phyloP scores from a whole-genome alignment of 2,797 vertebrate genomes.

The Labroides dimidiatus region DNA sequence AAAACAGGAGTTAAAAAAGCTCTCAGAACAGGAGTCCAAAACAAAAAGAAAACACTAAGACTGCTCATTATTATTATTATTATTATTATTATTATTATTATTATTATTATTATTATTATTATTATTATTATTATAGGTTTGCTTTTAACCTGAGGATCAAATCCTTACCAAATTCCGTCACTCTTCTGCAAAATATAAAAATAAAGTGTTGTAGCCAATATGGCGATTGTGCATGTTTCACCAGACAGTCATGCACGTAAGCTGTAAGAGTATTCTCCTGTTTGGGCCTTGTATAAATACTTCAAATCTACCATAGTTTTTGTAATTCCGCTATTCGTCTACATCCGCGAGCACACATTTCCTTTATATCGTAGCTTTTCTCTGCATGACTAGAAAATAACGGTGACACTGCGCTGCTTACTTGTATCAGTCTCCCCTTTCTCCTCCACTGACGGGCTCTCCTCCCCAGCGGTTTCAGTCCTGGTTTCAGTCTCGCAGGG shows the following conservation, averaged over 20 bases:
- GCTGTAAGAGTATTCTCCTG: too few relatives aligned
- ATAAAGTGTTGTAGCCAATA: background rate
- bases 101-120: too few relatives aligned
- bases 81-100: too few relatives aligned
- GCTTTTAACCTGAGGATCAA: too few relatives aligned
- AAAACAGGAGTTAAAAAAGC: conserved; percentile 60
- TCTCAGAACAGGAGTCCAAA: conserved; percentile 16
- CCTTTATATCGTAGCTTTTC: background rate
- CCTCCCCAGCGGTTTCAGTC: conserved; percentile 86
- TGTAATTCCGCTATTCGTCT: background rate
- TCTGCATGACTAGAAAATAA: background rate
- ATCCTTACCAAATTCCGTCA: background rate
- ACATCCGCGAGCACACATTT: background rate
- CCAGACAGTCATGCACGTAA: background rate
- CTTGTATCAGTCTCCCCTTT: conserved; percentile 89
- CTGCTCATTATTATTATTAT: too few relatives aligned
- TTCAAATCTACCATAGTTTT: too few relatives aligned
- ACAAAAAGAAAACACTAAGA: conserved; percentile 5
- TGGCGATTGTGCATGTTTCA: background rate
- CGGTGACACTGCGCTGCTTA: conserved; percentile 80
- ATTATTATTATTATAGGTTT: too few relatives aligned
- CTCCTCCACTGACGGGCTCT: conserved; percentile 85
- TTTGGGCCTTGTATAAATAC: background rate
- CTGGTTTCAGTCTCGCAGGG: conserved; percentile 79
- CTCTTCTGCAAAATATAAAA: background rate